These are phyloP conservation scores for Drosophila arawakana DNA, from an alignment of 1,140 invertebrate species.

Conservation along the genomic window DNA sequence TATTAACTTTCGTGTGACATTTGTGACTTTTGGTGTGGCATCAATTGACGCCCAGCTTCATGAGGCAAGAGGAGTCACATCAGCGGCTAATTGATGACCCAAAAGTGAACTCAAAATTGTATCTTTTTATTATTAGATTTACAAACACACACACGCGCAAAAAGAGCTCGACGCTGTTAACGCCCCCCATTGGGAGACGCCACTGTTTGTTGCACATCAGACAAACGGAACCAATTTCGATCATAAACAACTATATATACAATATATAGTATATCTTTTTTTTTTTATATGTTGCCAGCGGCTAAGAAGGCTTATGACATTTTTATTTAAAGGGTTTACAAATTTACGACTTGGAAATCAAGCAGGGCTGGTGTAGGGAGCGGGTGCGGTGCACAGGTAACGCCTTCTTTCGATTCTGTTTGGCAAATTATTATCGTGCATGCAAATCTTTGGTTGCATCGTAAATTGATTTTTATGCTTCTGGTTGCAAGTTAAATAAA, in stretches of 20 bases:
- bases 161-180: neutral
- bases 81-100: conserved; percentile 70
- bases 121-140: conserved; percentile 70
- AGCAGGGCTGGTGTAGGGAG: too few species aligned
- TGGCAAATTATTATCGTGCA: conserved; percentile 74
- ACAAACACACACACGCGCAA: conserved; percentile 17
- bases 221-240: conserved; percentile 39
- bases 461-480: conserved; percentile 81
- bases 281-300: conserved; percentile 27
- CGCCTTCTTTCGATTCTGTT: conserved; percentile 2
- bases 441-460: conserved; percentile 76
- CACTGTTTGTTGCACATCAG: neutral
- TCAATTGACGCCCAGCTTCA: conserved; percentile 62
- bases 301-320: conserved; percentile 47
- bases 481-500: conserved; percentile 56
- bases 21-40: conserved; percentile 70
- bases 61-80: neutral
- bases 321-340: conserved; percentile 61
- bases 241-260: conserved; percentile 20
- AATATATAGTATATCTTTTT: conserved; percentile 7
- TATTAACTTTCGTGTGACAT: conserved; percentile 83
- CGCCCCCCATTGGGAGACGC: neutral
- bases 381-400: neutral
- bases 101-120: conserved; percentile 57
- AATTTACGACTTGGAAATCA: conserved; percentile 57